Percentiles rank a stretch among this genome's conserved stretches.
Conservation (phyloP, 1,140 invertebrate genomes). For the Eumeta japonica region DNA sequence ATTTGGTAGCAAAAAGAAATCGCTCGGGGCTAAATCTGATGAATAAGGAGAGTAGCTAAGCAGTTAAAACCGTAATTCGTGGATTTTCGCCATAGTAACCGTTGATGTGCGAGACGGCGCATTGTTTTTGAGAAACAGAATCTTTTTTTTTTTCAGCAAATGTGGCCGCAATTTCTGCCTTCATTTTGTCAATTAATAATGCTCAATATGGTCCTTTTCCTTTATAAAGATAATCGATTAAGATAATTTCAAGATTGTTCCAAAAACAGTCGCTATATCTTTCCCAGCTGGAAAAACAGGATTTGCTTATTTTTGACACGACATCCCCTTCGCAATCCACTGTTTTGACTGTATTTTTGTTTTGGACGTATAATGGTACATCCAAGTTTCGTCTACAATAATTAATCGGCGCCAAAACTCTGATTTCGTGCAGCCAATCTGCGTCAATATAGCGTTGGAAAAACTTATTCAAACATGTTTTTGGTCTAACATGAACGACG, state of each 20-base stretch:
- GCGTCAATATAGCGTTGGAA: conserved; percentile 4
- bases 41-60: conserved; percentile 35
- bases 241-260: neutral
- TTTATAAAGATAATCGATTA: conserved; percentile 33
- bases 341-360: conserved; percentile 32
- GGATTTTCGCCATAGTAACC: conserved; percentile 24
- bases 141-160: conserved; percentile 7
- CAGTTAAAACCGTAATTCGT: conserved; percentile 35
- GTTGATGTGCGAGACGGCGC: conserved; percentile 20
- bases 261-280: conserved; percentile 8
- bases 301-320: conserved; percentile 17
- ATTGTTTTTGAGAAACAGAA: conserved; percentile 21
- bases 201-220: conserved; percentile 17
- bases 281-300: conserved; percentile 7
- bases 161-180: conserved; percentile 8
- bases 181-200: conserved; percentile 18
- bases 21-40: conserved; percentile 21
- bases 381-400: conserved; percentile 41
- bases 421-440: neutral
- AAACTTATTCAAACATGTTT: conserved; percentile 6
- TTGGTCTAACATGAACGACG: conserved; percentile 18
- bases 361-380: conserved; percentile 37
- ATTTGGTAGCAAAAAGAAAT: conserved; percentile 27
- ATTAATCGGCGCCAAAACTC: conserved; percentile 26
- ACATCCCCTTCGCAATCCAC: conserved; percentile 18